Evolutionary conservation across 1,140 invertebrate genomes (phyloP), one percentile per base, ranked within the genome.

Genomic region (Metopolophium dirhodum): DNA sequence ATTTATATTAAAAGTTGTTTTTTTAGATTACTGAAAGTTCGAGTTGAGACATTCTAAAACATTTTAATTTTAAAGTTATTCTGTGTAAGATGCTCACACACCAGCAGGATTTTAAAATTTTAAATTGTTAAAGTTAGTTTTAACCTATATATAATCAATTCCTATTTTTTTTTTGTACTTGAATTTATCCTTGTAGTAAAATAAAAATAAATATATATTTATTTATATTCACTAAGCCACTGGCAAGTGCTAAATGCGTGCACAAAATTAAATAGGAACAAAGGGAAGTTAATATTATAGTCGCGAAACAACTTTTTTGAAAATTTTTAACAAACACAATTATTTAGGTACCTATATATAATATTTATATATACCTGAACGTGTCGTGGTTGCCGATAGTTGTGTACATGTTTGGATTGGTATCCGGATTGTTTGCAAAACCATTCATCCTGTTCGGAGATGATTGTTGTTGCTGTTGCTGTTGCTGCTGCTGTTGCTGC

Each of bases 401-500:
- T n/a, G 91, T 93, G 82, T 93, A 93, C 91, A 93, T 93, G n/a
- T 86, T 93, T n/a, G 91, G 45, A 57, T 93, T 93, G 11, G 91
- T 45, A 22, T 93, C 91, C 7, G 91, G 49, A 54, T 93, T 93
- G 91, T 93, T 93, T 85, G 91, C 35, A 35, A 93, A 93, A 23
- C 91, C 91, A 35, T 93, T 93, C 91, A 93, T 93, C 26, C 91
- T 23, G 37, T 85, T 93, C 0, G 91, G 91, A 18, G 91, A 93
- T 7, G 82, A 20, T 92, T 92, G 90, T 41, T 92, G 90, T 9
- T 91, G 90, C 7, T 93, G 91, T 14, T 92, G 91, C 0, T 92
- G 91, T 35, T 92, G 91, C 11, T 77, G 90, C 7, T 91, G 90
- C 41, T 91, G 90, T 3, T 91, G 90, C 18, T 91, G 90, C 7